Conservation (phyloP, 2,113 vertebrate genomes). For the Mustela nigripes region DNA sequence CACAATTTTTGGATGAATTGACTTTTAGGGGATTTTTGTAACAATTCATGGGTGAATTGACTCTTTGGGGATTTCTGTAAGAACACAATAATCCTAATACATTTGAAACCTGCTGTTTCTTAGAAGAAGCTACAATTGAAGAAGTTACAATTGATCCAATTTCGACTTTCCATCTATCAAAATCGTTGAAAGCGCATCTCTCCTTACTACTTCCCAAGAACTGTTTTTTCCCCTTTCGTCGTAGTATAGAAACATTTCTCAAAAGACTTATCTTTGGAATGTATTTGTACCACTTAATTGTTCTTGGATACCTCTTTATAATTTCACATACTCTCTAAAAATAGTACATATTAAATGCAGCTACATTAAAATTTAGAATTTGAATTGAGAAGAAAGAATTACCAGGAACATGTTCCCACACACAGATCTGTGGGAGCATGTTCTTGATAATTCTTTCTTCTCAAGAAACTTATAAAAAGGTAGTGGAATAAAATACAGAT, state of each 20-base stretch:
- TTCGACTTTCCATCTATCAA: neutral
- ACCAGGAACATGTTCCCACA: neutral
- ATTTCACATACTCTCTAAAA: neutral
- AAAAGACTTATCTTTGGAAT: neutral
- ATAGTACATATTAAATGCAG: neutral
- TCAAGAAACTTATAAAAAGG: neutral
- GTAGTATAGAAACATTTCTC: neutral
- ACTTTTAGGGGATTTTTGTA: neutral
- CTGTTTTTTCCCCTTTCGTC: neutral
- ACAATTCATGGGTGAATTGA: neutral
- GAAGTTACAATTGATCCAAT: neutral
- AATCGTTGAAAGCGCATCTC: neutral
- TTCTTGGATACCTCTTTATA: neutral
- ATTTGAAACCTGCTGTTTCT: neutral
- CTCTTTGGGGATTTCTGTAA: neutral
- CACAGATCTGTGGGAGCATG: neutral
- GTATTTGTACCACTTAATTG: neutral
- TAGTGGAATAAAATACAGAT: neutral
- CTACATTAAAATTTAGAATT: neutral
- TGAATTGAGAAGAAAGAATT: neutral
- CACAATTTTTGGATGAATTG: neutral
- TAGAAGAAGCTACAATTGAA: neutral
- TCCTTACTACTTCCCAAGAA: neutral
- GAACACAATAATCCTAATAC: neutral
- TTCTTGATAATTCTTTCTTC: neutral